Percentiles rank a stretch among this genome's conserved stretches.
phyloP scores from a whole-genome alignment of 2,113 vertebrate genomes.

The Apistogramma diplotaenia region DNA sequence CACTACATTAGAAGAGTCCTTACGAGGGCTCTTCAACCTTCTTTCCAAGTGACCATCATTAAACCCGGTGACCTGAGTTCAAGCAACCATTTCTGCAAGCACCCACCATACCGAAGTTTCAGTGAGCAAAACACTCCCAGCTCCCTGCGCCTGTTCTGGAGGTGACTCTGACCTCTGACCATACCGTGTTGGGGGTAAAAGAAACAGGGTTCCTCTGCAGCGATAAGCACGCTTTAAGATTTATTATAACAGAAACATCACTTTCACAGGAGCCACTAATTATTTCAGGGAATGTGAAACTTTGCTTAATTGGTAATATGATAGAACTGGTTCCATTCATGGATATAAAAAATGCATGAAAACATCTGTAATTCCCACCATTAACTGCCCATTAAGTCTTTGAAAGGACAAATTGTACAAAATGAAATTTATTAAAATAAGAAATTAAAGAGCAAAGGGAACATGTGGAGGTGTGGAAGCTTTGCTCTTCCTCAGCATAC shows the following conservation, averaged over 20 bases:
- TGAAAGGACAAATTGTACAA: neutral
- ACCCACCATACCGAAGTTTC: conserved; percentile 31
- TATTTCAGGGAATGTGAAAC: neutral
- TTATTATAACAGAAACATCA: neutral
- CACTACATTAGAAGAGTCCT: conserved; percentile 44
- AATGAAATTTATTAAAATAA: neutral
- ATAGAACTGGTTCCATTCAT: neutral
- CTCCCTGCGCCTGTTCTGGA: neutral
- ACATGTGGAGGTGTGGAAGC: neutral
- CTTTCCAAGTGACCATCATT: conserved; percentile 53
- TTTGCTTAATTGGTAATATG: neutral
- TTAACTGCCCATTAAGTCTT: neutral
- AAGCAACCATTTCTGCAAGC: conserved; percentile 34
- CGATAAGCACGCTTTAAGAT: neutral
- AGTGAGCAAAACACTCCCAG: conserved; percentile 30
- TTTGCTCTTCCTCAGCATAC: neutral
- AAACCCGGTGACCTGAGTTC: conserved; percentile 43
- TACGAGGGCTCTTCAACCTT: conserved; percentile 52
- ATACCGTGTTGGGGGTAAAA: neutral
- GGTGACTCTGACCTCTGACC: conserved; percentile 44
- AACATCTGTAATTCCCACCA: neutral
- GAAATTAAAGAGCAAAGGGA: neutral
- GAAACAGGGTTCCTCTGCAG: neutral
- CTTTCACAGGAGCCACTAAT: neutral
- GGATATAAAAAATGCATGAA: neutral